phyloP scores from a whole-genome alignment of 2,113 vertebrate genomes.

The Columba livia region DNA sequence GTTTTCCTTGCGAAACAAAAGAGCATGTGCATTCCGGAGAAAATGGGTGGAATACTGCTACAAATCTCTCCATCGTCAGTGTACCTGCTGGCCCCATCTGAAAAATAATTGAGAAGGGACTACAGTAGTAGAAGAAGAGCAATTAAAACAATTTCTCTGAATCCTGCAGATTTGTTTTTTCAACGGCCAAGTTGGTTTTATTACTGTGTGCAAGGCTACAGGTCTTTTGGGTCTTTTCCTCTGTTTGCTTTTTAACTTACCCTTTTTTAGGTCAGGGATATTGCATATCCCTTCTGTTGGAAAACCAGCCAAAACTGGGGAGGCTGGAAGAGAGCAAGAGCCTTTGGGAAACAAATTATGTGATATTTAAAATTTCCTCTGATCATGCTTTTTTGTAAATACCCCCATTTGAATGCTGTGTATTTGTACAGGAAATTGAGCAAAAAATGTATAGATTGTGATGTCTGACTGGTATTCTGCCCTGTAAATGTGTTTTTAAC shows the following conservation, averaged over 20 bases:
- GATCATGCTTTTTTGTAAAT: slow-evolving; percentile 92
- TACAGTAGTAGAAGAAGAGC: slow-evolving; percentile 26
- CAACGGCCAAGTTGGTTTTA: neutral
- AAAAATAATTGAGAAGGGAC: slow-evolving; percentile 20
- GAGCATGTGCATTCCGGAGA: slow-evolving; percentile 51
- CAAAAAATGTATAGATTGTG: slow-evolving; percentile 96
- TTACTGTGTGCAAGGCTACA: slow-evolving; percentile 5
- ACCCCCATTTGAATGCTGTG: slow-evolving; percentile 91
- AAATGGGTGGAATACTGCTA: slow-evolving; percentile 38
- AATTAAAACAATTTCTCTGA: slow-evolving; percentile 13
- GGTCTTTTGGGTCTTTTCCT: neutral
- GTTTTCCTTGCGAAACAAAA: slow-evolving; percentile 38
- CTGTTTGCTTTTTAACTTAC: slow-evolving; percentile 13
- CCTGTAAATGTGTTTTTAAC: slow-evolving; percentile 91
- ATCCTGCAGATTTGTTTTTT: neutral
- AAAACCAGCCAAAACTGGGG: slow-evolving; percentile 66
- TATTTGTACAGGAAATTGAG: slow-evolving; percentile 97
- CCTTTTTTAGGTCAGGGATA: slow-evolving; percentile 46
- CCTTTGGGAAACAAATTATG: slow-evolving; percentile 81
- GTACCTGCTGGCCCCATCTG: slow-evolving; percentile 25
- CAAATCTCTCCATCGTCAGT: neutral
- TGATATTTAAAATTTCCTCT: slow-evolving; percentile 79
- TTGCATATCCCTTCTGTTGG: slow-evolving; percentile 38
- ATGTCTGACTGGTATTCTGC: slow-evolving; percentile 91
- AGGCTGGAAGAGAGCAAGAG: slow-evolving; percentile 70